Percentiles rank a stretch among this genome's conserved stretches.
Conservation (phyloP, 2,797 vertebrate genomes). For the Cheracebus regulus region DNA sequence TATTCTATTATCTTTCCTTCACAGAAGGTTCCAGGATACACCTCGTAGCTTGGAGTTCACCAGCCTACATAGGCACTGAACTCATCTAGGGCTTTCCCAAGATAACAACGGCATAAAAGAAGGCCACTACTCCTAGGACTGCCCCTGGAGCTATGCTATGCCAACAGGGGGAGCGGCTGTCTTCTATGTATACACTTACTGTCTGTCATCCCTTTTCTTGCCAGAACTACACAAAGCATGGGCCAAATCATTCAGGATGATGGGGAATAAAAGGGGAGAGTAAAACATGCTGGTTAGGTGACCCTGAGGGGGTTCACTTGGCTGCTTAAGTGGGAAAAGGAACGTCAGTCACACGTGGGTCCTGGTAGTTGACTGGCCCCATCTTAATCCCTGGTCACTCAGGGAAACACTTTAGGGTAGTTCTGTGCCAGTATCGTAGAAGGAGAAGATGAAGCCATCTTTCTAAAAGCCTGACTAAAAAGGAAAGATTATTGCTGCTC, state of each 20-base stretch:
- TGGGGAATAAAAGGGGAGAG: neutral
- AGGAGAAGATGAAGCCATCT: neutral
- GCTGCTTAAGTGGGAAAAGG: neutral
- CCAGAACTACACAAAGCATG: neutral
- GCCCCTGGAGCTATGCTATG: neutral
- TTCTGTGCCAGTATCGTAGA: neutral
- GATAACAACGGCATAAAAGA: neutral
- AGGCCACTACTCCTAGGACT: neutral
- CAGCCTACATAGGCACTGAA: neutral
- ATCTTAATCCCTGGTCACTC: neutral
- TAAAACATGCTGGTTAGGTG: neutral
- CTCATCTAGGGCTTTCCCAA: neutral
- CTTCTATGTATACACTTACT: neutral
- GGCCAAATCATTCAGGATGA: neutral
- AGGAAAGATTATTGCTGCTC: neutral
- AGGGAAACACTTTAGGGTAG: neutral
- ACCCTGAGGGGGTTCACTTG: neutral
- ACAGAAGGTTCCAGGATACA: neutral
- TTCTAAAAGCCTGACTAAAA: neutral
- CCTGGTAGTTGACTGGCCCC: neutral
- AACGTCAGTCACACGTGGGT: neutral
- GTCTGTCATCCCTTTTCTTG: neutral
- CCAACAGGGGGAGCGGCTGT: neutral
- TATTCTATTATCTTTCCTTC: neutral
- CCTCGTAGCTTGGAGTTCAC: slow-evolving; percentile 39